Evolutionary conservation across 2,888 invertebrate genomes (phyloP), one percentile per base, ranked within the genome.

Genomic region (Emmelina monodactyla): DNA sequence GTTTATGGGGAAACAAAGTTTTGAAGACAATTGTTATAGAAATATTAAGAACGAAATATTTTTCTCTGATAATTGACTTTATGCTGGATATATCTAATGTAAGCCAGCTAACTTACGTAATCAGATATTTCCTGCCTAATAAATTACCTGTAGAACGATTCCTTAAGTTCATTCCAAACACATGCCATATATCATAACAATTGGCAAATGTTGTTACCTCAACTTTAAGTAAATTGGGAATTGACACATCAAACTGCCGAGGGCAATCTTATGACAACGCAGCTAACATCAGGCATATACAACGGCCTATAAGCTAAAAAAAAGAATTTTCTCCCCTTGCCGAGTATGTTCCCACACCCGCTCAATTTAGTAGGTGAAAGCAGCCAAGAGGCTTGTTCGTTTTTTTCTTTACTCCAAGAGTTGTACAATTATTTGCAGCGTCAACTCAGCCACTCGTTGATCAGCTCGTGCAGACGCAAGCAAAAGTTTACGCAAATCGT

Each of bases 1-100:
- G 13, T 31, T 55, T 9, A 47, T 57, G 46, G 45, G n/a, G 41
- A 25, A 19, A 19, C 19, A 46, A 47, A 46, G 41, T 49, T 29
- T 39, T 41, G 11, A 31, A 44, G 14, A 32, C 33, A 29, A 46
- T 50, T 37, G 29, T 13, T 28, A 31, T 12, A n/a, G 37, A 40
- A 22, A 37, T 38, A 34, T 29, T 14, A 35, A 32, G 9, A 35
- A 28, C 35, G 9, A 28, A 31, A 25, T 31, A 35, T 19, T 32
- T 32, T 28, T 44, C 49, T 7, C 31, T 49, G 12, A 48, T 40
- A 11, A 32, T 44, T n/a, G 46, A 47, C 19, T 19, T 9, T 5
- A 19, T 9, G 9, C 19, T 9, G 19, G 19, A 37, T 40, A 28
- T 35, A 35, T 14, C 40, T 9, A 38, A 39, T 28, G 37, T 46